Percentiles rank a stretch among this genome's conserved stretches.
Evolutionary conservation across 2,888 invertebrate genomes (phyloP).

Genomic region (Xestia xanthographa): DNA sequence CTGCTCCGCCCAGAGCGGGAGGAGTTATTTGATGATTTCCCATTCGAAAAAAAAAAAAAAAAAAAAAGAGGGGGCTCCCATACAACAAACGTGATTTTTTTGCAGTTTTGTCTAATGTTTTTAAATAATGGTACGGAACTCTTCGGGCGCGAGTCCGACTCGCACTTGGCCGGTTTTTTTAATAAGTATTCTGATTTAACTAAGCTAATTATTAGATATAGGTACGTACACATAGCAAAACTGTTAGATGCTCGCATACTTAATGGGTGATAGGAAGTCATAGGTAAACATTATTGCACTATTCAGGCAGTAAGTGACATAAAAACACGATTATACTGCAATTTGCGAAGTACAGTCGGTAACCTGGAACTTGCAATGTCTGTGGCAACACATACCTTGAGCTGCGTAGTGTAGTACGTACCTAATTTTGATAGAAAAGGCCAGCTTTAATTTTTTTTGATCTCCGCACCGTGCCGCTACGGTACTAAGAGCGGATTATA

Average conservation of each 20-base stretch:
- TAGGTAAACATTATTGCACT: background rate
- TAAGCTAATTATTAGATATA: slow-evolving; percentile 5
- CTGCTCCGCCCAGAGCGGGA: no score
- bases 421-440: background rate
- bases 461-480: background rate
- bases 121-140: no score
- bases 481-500: no score
- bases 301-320: background rate
- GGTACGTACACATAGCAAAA: background rate
- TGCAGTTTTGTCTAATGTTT: no score
- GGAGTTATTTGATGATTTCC: no score
- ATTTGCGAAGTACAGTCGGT: background rate
- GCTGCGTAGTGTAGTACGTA: background rate
- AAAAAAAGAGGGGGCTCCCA: no score
- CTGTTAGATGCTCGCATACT: background rate
- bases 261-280: background rate
- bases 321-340: background rate
- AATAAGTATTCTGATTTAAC: background rate
- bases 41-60: no score
- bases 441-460: background rate
- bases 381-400: background rate
- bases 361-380: background rate
- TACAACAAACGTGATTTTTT: no score
- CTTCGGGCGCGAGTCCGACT: no score
- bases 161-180: no score